Conservation (phyloP, 2,888 invertebrate genomes). For the Nymphalis polychloros region DNA sequence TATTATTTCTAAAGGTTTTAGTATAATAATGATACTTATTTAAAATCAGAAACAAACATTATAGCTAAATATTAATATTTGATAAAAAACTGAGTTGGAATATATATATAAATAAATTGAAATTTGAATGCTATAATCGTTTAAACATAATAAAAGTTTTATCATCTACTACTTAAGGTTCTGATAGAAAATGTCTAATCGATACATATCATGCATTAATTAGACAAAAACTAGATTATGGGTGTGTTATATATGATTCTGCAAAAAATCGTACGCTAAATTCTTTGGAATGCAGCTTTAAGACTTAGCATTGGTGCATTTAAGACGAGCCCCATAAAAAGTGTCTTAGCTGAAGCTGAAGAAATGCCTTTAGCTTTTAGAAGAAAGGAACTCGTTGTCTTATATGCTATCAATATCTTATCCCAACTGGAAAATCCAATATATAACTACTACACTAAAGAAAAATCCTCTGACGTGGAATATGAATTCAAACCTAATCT, state of each 20-base stretch:
- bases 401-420: constrained; percentile 10
- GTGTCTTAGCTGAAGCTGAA: constrained; percentile 24
- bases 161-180: constrained; percentile 30
- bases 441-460: no score
- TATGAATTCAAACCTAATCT: no score
- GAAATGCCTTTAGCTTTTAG: constrained; percentile 25
- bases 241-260: constrained; percentile 29
- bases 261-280: constrained; percentile 16
- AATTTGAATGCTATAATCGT: constrained; percentile 32
- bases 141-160: constrained; percentile 33
- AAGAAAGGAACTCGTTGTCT: constrained; percentile 18
- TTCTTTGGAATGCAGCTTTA: constrained; percentile 28
- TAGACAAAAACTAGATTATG: constrained; percentile 34
- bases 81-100: constrained; percentile 32
- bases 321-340: constrained; percentile 27
- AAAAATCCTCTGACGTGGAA: no score
- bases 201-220: constrained; percentile 28
- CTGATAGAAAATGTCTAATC: constrained; percentile 28
- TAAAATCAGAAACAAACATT: no score
- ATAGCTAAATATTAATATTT: constrained; percentile 29
- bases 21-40: no score
- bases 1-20: no score
- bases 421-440: no score
- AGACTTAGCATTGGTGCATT: constrained; percentile 25
- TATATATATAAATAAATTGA: constrained; percentile 29